A percentile compares a stretch with the other conserved stretches of the same genome.
phyloP scores from a whole-genome alignment of 2,888 invertebrate species.

The Perithous albicinctus region DNA sequence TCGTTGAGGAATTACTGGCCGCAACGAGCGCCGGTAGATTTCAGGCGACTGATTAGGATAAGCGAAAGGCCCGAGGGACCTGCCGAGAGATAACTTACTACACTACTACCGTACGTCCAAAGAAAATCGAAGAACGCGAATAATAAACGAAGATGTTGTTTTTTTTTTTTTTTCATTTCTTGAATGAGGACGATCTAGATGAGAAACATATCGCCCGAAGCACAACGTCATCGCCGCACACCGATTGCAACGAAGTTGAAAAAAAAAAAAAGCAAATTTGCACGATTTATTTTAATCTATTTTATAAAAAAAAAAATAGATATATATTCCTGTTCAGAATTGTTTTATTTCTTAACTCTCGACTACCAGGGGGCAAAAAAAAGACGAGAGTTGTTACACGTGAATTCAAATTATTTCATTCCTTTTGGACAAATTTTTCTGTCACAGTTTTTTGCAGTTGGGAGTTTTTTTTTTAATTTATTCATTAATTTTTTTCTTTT shows the following conservation, averaged over 20 bases:
- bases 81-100: conserved; percentile 36
- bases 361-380: too few relatives aligned
- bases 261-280: neutral
- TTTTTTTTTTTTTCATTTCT: too few relatives aligned
- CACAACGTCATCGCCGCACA: neutral
- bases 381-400: too few relatives aligned
- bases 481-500: neutral
- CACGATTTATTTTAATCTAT: neutral
- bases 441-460: too few relatives aligned
- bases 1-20: conserved; percentile 51
- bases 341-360: too few relatives aligned
- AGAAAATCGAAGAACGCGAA: conserved; percentile 17
- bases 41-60: conserved; percentile 47
- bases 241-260: neutral
- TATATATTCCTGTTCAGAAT: too few relatives aligned
- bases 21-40: conserved; percentile 56
- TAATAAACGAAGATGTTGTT: conserved; percentile 19
- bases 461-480: neutral
- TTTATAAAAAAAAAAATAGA: conserved; percentile 1
- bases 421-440: too few relatives aligned
- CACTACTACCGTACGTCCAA: neutral
- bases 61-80: conserved; percentile 23
- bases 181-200: conserved; percentile 9
- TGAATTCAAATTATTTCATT: too few relatives aligned
- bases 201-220: conserved; percentile 13